Conservation (phyloP, 1,140 invertebrate species). For the Protaetia brevitarsis region DNA sequence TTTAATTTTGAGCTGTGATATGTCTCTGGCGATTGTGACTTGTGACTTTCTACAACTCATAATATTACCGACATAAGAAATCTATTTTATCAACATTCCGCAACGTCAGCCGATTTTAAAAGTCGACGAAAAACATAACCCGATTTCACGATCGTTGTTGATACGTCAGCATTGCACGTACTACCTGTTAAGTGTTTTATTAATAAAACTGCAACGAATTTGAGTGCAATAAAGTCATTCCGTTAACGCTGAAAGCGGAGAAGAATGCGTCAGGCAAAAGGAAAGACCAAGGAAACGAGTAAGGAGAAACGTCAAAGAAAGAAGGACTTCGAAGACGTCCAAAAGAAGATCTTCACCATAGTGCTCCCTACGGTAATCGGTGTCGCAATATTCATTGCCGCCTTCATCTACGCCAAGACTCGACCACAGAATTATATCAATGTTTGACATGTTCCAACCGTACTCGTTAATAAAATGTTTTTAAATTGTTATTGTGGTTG, state of each 20-base stretch:
- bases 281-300: conserved; percentile 76
- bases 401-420: conserved; percentile 75
- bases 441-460: conserved; percentile 8
- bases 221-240: neutral
- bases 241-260: neutral
- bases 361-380: conserved; percentile 68
- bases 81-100: neutral
- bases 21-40: too few relatives aligned
- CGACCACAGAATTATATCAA: conserved; percentile 52
- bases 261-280: conserved; percentile 73
- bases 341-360: conserved; percentile 70
- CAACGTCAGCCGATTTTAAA: conserved; percentile 19
- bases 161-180: conserved; percentile 15
- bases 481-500: conserved; percentile 15
- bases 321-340: conserved; percentile 75
- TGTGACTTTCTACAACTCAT: too few relatives aligned
- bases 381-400: conserved; percentile 68
- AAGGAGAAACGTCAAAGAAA: conserved; percentile 79
- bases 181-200: neutral
- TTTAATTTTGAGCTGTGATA: too few relatives aligned
- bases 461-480: conserved; percentile 22
- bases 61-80: neutral
- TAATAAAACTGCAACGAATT: neutral
- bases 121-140: conserved; percentile 12
- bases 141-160: neutral